phyloP scores from a whole-genome alignment of 2,797 vertebrate species.

The Ptychadena robeensis region DNA sequence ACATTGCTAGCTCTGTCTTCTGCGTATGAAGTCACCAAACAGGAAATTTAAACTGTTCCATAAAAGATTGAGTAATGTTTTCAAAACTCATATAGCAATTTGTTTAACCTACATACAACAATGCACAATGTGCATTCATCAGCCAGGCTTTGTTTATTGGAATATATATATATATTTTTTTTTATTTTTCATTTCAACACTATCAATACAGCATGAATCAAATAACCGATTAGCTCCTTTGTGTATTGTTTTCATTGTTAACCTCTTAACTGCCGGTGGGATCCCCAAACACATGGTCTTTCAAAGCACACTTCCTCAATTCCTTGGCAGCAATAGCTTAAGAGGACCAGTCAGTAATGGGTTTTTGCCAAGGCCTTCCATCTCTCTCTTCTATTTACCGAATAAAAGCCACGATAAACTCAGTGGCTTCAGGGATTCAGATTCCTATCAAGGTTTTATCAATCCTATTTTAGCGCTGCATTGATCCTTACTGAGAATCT shows the following conservation, averaged over 20 bases:
- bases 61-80: constrained; percentile 50
- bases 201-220: constrained; percentile 36
- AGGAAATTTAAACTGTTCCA: constrained; percentile 52
- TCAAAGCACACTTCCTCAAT: not conserved
- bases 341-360: constrained; percentile 39
- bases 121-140: constrained; percentile 47
- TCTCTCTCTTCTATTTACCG: constrained; percentile 74
- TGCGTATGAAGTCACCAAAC: constrained; percentile 42
- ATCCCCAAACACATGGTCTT: not conserved
- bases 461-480: constrained; percentile 96
- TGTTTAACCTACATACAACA: constrained; percentile 50
- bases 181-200: constrained; percentile 21
- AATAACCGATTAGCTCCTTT: constrained; percentile 47
- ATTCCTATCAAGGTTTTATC: constrained; percentile 98
- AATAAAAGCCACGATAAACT: constrained; percentile 84
- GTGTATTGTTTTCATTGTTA: constrained; percentile 42
- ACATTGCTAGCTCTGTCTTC: constrained; percentile 31
- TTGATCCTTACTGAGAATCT: constrained; percentile 98
- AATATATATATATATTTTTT: no score
- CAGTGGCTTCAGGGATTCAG: constrained; percentile 93
- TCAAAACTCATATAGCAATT: constrained; percentile 37
- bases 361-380: constrained; percentile 64
- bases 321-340: constrained; percentile 58
- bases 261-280: constrained; percentile 1
- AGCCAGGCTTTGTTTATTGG: constrained; percentile 30